phyloP scores from a whole-genome alignment of 2,113 vertebrate genomes.

The Tretioscincus oriximinensis region DNA sequence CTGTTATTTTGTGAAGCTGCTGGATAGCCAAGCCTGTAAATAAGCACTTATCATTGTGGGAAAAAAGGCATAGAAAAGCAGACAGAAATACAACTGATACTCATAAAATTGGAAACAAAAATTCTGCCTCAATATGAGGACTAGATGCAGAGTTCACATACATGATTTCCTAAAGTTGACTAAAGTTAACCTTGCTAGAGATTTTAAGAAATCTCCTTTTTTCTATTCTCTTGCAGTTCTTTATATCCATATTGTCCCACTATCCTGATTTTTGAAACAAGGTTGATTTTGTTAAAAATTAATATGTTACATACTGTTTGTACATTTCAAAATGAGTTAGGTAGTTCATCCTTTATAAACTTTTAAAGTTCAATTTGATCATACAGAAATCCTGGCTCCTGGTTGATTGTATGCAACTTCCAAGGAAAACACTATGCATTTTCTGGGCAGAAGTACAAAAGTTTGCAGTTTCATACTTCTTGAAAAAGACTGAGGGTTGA shows the following conservation, averaged over 20 bases:
- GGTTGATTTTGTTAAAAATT: background rate
- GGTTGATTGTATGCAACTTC: no score
- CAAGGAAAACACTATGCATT: no score
- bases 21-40: no score
- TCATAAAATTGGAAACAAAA: no score
- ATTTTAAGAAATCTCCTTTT: background rate
- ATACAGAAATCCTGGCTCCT: background rate
- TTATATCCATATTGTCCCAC: background rate
- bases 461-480: no score
- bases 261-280: background rate
- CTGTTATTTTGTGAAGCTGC: no score
- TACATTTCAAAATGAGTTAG: constrained; percentile 2
- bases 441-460: no score
- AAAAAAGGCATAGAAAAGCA: no score
- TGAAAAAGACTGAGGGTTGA: no score
- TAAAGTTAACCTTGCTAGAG: constrained; percentile 4
- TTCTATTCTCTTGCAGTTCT: background rate
- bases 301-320: background rate
- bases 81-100: no score
- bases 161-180: background rate
- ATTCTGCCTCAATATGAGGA: no score
- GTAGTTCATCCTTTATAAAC: background rate
- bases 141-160: background rate
- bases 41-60: no score
- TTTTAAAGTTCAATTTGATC: background rate